phyloP scores from a whole-genome alignment of 2,888 invertebrate genomes.

The Ormyrus nitidulus region DNA sequence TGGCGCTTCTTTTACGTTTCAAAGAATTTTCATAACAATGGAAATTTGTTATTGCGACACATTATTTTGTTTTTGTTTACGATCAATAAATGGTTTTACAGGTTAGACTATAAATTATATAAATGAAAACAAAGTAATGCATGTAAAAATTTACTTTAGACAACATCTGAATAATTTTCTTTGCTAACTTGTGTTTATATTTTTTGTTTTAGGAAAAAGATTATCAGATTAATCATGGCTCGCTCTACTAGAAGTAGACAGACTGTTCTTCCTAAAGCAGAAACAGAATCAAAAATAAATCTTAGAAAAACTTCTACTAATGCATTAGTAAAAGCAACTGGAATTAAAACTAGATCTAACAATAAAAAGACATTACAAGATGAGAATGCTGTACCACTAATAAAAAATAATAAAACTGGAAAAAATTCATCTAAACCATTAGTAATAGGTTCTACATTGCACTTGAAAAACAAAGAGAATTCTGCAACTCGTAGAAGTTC shows the following conservation, averaged over 20 bases:
- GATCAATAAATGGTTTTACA: not conserved
- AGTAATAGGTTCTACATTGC: slow-evolving; percentile 27
- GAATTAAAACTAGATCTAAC: slow-evolving; percentile 10
- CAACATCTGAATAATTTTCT: not conserved
- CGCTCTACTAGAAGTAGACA: slow-evolving; percentile 35
- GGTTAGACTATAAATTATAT: not conserved
- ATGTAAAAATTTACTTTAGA: no score
- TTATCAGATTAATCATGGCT: slow-evolving; percentile 21
- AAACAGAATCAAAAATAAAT: slow-evolving; percentile 5
- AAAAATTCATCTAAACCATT: slow-evolving; percentile 16
- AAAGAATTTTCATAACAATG: not conserved
- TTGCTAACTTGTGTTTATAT: not conserved
- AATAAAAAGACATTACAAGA: slow-evolving; percentile 20
- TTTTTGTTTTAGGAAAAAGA: slow-evolving; percentile 4
- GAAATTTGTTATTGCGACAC: not conserved
- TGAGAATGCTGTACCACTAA: slow-evolving; percentile 32
- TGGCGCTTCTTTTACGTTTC: no score
- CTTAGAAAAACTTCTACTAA: not conserved
- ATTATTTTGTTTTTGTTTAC: not conserved
- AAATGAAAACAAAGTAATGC: no score
- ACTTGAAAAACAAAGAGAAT: slow-evolving; percentile 3
- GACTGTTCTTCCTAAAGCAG: not conserved
- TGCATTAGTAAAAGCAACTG: not conserved
- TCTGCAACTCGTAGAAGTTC: slow-evolving; percentile 3
- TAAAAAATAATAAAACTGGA: slow-evolving; percentile 7